Base-by-base conservation (phyloP, 1,140 invertebrate species). In the Olivierus martensii region DNA sequence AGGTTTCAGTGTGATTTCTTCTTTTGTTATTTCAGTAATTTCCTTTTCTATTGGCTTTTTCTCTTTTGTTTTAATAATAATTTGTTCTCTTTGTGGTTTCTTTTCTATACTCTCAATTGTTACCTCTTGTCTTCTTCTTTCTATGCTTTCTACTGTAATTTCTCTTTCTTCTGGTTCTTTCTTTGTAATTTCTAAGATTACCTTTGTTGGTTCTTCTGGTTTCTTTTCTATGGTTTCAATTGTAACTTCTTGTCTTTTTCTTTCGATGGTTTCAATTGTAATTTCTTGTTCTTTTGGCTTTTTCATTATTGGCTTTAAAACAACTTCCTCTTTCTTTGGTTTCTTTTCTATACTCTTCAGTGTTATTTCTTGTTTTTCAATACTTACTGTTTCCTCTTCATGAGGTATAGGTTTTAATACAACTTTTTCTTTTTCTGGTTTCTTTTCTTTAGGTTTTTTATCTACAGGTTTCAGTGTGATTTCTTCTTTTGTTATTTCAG, bases 11-110 rank as follows among this genome's bases (percentile, higher is more conserved):
- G 39, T 50, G 35, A 57, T 45, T 44, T 57, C 48, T 15, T 56
- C 51, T 46, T 56, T 48, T 39, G 49, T 57, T 38, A 18, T 57
- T 10, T 51, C 14, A 15, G 52, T 57, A 22, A 57, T 48, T 49
- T 57, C 55, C 21, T 51, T 54, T 43, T 44, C 49, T 15, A 19
- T 36, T 3, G 57, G 43, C 17, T 43, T 52, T 42, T 45, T 19
- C 12, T 49, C 36, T 15, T 41, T 41, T 38, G 51, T 46, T 46
- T 48, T 47, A 12, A 57, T 28, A 1, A 11, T 19, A 12, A 17
- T 28, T 56, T 56, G 37, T 35, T 55, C 42, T 39, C 42, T 35
- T 19, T 34, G 35, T 10, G 51, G 41, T 41, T 52, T 52, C n/a
- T 56, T 21, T 43, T 43, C 35, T 15, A 43, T 43, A 18, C 3